phyloP scores from a whole-genome alignment of 2,113 vertebrate genomes.

The Sitta europaea region DNA sequence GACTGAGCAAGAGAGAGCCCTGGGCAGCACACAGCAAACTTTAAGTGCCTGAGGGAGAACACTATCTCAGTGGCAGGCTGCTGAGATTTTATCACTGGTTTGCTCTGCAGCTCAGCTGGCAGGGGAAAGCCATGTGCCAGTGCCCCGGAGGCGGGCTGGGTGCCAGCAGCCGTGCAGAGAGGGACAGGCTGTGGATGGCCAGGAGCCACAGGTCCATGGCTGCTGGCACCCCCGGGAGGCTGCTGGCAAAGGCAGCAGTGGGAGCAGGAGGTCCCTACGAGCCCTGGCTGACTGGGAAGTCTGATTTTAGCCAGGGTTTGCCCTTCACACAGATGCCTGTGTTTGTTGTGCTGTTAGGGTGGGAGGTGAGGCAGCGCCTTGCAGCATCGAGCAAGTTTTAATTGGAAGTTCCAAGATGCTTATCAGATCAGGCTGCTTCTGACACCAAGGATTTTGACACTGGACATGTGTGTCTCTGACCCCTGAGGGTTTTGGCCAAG shows the following conservation, averaged over 20 bases:
- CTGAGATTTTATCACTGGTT: neutral
- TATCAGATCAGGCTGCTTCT: neutral
- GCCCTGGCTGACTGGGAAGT: neutral
- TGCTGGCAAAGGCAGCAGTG: neutral
- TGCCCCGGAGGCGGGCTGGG: neutral
- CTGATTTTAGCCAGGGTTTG: neutral
- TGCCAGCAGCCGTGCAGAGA: neutral
- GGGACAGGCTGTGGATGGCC: neutral
- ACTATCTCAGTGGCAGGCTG: neutral
- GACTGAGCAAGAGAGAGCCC: fast-evolving
- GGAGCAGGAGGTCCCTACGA: fast-evolving
- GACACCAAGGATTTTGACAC: neutral
- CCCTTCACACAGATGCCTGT: neutral
- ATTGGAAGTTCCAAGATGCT: neutral
- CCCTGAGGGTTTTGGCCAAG: neutral
- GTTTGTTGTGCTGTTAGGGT: neutral
- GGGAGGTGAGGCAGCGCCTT: neutral
- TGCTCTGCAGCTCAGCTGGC: neutral
- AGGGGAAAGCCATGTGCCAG: neutral
- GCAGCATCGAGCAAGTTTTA: neutral
- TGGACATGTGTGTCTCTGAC: neutral
- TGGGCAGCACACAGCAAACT: neutral
- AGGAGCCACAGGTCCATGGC: neutral
- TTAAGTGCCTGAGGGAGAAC: neutral
- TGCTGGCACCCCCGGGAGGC: neutral